These are phyloP conservation scores for Amblyopsis hoosieri DNA, from an alignment of 2,797 vertebrate species.

Conservation along the genomic window DNA sequence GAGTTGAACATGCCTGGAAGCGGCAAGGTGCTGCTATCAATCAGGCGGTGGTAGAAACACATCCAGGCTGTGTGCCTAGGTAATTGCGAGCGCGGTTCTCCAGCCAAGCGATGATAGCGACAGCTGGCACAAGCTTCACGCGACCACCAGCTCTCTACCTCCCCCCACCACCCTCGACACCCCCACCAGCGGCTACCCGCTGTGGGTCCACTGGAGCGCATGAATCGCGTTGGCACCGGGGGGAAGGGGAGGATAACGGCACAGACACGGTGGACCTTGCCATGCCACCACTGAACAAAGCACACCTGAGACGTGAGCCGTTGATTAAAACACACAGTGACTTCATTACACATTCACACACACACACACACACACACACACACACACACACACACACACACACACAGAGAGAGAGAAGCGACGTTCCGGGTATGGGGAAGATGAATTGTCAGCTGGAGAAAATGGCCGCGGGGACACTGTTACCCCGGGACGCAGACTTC, in stretches of 20 bases:
- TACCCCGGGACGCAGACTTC: constrained; percentile 21
- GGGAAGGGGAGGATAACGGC: not conserved
- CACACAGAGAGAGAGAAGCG: not conserved
- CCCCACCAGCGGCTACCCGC: constrained; percentile 8
- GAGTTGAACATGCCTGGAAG: constrained; percentile 43
- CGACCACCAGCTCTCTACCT: constrained; percentile 20
- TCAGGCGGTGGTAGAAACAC: constrained; percentile 26
- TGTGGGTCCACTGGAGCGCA: constrained; percentile 14
- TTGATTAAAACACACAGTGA: not conserved
- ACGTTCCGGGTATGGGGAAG: constrained; percentile 24
- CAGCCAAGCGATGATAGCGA: constrained; percentile 48
- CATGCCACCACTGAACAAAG: constrained; percentile 10
- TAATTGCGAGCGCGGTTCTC: constrained; percentile 41
- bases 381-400: not conserved
- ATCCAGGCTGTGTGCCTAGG: constrained; percentile 44
- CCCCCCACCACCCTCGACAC: constrained; percentile 14
- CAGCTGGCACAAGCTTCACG: constrained; percentile 48
- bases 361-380: not conserved
- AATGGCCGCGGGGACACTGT: constrained; percentile 34
- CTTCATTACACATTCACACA: constrained; percentile 10
- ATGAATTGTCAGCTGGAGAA: constrained; percentile 46
- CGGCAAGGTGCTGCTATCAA: constrained; percentile 37
- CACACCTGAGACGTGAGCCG: not conserved
- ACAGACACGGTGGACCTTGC: not conserved
- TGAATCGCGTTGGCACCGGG: not conserved